Evolutionary conservation across 2,888 invertebrate species (phyloP).

Genomic region (Andrena minutula): DNA sequence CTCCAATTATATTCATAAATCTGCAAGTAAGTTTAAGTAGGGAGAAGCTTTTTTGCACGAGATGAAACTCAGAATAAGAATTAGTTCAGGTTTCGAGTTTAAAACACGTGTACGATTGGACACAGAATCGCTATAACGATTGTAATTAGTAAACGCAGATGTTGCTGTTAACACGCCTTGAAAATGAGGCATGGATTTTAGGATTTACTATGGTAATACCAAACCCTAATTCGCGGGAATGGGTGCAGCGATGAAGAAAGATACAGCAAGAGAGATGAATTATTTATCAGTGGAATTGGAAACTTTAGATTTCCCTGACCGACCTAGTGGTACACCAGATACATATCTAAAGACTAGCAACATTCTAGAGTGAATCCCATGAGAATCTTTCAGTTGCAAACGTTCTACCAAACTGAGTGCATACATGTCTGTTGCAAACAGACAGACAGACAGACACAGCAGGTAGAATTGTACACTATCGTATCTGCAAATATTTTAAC

Average conservation of each 20-base stretch:
- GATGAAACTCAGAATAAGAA: too few relatives aligned
- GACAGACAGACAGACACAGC: not conserved
- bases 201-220: not conserved
- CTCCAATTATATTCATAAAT: too few relatives aligned
- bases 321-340: constrained; percentile 46
- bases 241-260: not conserved
- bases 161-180: too few relatives aligned
- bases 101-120: too few relatives aligned
- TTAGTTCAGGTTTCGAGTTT: too few relatives aligned
- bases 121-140: too few relatives aligned
- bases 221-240: not conserved
- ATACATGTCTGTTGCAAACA: not conserved
- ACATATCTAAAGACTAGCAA: constrained; percentile 62
- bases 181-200: too few relatives aligned
- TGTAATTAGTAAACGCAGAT: too few relatives aligned
- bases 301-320: constrained; percentile 71
- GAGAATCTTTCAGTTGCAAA: constrained; percentile 53
- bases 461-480: not conserved
- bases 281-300: constrained; percentile 52
- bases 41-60: too few relatives aligned
- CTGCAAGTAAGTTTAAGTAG: too few relatives aligned
- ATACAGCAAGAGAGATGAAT: constrained; percentile 39
- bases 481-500: not conserved
- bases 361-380: constrained; percentile 27
- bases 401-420: not conserved